These are phyloP conservation scores for Neomorphus geoffroyi DNA, from an alignment of 2,797 vertebrate species.

Conservation along the genomic window DNA sequence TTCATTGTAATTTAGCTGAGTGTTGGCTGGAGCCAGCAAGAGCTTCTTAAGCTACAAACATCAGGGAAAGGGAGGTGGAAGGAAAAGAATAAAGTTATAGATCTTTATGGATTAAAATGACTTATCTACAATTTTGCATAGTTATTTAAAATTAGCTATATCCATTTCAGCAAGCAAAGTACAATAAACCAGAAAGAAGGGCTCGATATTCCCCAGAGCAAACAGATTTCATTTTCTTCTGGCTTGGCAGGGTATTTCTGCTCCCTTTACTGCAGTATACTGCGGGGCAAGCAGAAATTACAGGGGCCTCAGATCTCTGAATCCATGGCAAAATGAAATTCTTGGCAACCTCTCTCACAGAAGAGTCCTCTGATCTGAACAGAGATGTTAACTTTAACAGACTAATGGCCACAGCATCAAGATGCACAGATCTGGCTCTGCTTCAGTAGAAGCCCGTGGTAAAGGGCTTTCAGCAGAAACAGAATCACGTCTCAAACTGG, in stretches of 20 bases:
- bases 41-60: slow-evolving; percentile 96
- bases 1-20: slow-evolving; percentile 99
- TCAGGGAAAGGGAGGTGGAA: slow-evolving; percentile 47
- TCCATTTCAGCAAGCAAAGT: slow-evolving; percentile 18
- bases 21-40: slow-evolving; percentile 97
- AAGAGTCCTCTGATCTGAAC: slow-evolving; percentile 9
- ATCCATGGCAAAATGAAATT: slow-evolving; percentile 21
- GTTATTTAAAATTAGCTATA: slow-evolving; percentile 39
- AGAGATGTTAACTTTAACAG: not conserved
- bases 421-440: not conserved
- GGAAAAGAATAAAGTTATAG: slow-evolving; percentile 42
- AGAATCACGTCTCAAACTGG: not conserved
- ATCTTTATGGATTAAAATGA: slow-evolving; percentile 9
- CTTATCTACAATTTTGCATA: slow-evolving; percentile 10
- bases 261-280: not conserved
- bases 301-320: not conserved
- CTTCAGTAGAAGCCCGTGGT: not conserved
- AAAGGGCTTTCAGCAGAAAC: slow-evolving; percentile 28
- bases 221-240: slow-evolving; percentile 1
- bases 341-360: not conserved
- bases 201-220: slow-evolving; percentile 9
- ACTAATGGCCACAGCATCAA: not conserved
- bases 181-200: slow-evolving; percentile 11
- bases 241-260: not conserved
- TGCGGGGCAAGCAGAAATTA: not conserved